Conservation (phyloP, 2,888 invertebrate species). For the Coelopa pilipes region DNA sequence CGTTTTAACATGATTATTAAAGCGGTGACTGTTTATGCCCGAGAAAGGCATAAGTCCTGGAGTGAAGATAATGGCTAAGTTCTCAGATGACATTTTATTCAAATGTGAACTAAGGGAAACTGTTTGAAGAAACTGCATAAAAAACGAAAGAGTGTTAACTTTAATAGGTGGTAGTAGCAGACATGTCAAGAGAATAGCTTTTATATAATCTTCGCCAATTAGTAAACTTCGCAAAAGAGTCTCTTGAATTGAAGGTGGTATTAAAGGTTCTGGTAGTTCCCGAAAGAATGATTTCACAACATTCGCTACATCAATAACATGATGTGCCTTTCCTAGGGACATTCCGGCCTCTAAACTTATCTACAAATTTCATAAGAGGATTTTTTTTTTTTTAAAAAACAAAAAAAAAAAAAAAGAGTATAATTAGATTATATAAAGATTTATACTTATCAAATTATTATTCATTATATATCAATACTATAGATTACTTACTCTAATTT, state of each 20-base stretch:
- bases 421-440: no score
- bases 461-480: background rate
- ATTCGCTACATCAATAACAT: conserved; percentile 87
- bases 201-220: conserved; percentile 69
- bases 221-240: conserved; percentile 77
- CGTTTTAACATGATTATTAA: conserved; percentile 77
- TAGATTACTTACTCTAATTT: conserved; percentile 74
- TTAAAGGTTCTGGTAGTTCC: conserved; percentile 85
- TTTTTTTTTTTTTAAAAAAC: no score
- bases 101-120: conserved; percentile 75
- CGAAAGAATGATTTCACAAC: conserved; percentile 87
- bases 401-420: conserved; percentile 19
- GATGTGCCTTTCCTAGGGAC: conserved; percentile 75
- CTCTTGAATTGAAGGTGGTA: conserved; percentile 78
- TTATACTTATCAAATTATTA: background rate
- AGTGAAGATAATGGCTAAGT: conserved; percentile 85
- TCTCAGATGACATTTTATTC: conserved; percentile 87
- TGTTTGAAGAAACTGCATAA: conserved; percentile 73
- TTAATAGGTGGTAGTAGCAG: conserved; percentile 80
- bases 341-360: conserved; percentile 75
- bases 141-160: conserved; percentile 81
- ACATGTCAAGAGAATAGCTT: conserved; percentile 75
- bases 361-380: conserved; percentile 31
- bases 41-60: conserved; percentile 83
- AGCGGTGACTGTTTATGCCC: conserved; percentile 73